Conservation (phyloP, 2,113 vertebrate genomes). For the Mellivora capensis region DNA sequence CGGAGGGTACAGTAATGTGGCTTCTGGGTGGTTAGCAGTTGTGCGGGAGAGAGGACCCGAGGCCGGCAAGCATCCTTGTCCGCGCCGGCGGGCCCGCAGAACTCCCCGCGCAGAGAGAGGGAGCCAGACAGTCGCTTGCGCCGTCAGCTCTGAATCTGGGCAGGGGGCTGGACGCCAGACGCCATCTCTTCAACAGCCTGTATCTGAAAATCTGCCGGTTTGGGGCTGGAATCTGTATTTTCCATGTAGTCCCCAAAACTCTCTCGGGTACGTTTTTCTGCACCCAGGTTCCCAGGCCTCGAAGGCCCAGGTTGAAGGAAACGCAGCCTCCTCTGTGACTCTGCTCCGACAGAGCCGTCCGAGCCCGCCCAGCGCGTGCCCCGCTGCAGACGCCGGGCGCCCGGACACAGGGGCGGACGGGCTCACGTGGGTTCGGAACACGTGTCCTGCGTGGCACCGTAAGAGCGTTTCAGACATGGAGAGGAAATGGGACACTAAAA, state of each 20-base stretch:
- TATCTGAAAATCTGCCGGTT: fast-evolving
- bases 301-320: not conserved
- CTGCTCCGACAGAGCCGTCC: not conserved
- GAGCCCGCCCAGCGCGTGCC: not conserved
- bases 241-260: fast-evolving
- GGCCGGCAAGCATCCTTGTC: fast-evolving
- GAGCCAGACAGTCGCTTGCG: too few relatives aligned
- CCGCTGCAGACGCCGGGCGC: fast-evolving
- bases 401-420: not conserved
- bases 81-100: fast-evolving
- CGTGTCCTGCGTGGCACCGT: not conserved
- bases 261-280: not conserved
- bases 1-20: fast-evolving
- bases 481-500: too few relatives aligned
- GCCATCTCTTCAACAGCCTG: fast-evolving
- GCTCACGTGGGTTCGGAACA: fast-evolving
- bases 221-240: not conserved
- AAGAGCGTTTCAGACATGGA: fast-evolving
- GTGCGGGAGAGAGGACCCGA: not conserved
- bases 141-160: not conserved
- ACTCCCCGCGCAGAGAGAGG: fast-evolving
- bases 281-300: not conserved
- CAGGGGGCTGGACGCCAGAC: fast-evolving
- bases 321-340: fast-evolving
- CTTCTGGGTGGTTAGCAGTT: fast-evolving